These are phyloP conservation scores for Tetragonula carbonaria DNA, from an alignment of 2,888 invertebrate genomes.

Conservation along the genomic window DNA sequence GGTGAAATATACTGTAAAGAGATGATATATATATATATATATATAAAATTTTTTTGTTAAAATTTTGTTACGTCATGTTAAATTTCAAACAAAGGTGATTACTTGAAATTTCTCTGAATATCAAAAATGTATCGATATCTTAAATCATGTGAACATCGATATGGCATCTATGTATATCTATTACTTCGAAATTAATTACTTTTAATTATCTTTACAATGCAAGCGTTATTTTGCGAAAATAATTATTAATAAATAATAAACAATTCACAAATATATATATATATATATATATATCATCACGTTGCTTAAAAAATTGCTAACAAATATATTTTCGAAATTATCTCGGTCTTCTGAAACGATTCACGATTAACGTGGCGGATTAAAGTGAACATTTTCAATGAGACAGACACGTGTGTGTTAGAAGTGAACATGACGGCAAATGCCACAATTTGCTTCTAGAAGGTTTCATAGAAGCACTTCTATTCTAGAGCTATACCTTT, in stretches of 20 bases:
- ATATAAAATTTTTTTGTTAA: not conserved
- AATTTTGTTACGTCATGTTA: not conserved
- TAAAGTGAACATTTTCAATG: not conserved
- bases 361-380: not conserved
- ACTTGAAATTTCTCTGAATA: not conserved
- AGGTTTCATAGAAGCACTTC: slow-evolving; percentile 37
- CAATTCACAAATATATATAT: not conserved
- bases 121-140: not conserved
- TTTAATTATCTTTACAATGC: not conserved
- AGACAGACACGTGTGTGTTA: not conserved
- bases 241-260: not conserved
- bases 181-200: not conserved
- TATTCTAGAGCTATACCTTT: slow-evolving; percentile 39
- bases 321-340: not conserved
- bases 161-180: not conserved
- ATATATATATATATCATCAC: not conserved
- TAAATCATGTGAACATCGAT: not conserved
- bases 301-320: not conserved
- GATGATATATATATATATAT: not conserved
- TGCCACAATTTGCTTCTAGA: slow-evolving; percentile 34
- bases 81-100: not conserved
- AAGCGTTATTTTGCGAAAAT: not conserved
- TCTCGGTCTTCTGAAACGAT: not conserved
- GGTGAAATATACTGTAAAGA: not conserved
- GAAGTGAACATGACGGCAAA: slow-evolving; percentile 6